Evolutionary conservation across 37 sponge, comb jelly and placozoan genomes (phyloP), one percentile per base, ranked within the genome.

Genomic region (Agelas oroides): DNA sequence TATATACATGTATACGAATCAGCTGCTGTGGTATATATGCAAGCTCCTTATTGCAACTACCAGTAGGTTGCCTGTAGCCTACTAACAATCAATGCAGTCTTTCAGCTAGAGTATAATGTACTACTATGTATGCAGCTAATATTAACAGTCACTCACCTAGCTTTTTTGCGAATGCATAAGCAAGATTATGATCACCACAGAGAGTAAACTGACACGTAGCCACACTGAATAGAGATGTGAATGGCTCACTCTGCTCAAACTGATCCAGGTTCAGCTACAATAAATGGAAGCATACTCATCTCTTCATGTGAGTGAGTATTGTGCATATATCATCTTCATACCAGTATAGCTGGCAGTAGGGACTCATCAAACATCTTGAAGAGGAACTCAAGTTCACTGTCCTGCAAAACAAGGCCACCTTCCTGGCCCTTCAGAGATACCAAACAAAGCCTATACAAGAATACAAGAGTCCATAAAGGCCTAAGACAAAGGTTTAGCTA

Each of bases 271-370:
- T 53, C 40, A 85, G 25, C 85, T 85, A 28, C 53, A 58, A 46
- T 3, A 46, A 46, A 8, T 8, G 8, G 46, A 46, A 46, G 8
- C 46, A 8, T 46, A 46, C 46, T 12, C 46, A n/a, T n/a, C n/a
- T n/a, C n/a, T n/a, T n/a, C n/a, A n/a, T n/a, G n/a, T 46, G 8
- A 46, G 8, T 46, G 6, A 3, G 46, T 8, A 46, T 46, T 46
- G 46, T n/a, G 46, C 46, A 46, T 46, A 46, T 46, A 46, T 8
- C 46, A 31, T 12, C 25, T 33, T 17, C 68, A 56, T 65, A 87
- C 87, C 80, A 87, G 55, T 38, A 79, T 21, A 19, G 81, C 81
- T 53, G 87, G 80, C 57, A 87, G 34, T 19, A 75, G 40, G 6
- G 57, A 54, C 46, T 87, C 74, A 56, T 87, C 87, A 34, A 80